Conservation (phyloP, 2,888 invertebrate genomes). For the Escarpia spicata region DNA sequence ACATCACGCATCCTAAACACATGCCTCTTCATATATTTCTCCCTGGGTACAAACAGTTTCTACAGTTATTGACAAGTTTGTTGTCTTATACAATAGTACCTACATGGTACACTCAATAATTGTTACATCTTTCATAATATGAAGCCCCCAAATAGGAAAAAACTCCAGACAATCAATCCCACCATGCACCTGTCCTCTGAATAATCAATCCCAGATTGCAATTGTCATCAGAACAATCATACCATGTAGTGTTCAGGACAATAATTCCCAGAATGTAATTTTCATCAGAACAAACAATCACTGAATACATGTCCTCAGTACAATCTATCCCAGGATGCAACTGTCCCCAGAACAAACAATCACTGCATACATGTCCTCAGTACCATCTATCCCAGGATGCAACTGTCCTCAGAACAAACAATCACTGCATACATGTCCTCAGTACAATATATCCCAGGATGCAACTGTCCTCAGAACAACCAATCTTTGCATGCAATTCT, state of each 20-base stretch:
- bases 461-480: no score
- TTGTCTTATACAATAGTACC: neutral
- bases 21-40: neutral
- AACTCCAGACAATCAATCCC: no score
- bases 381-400: neutral
- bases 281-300: neutral
- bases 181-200: no score
- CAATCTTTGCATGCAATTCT: neutral
- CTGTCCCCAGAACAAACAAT: neutral
- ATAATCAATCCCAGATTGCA: no score
- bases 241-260: no score
- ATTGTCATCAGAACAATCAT: no score
- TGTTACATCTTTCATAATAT: no score
- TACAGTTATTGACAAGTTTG: neutral
- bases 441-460: no score
- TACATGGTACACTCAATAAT: neutral
- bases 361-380: neutral
- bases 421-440: neutral
- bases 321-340: neutral
- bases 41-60: neutral
- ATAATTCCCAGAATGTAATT: neutral
- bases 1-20: neutral
- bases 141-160: no score
- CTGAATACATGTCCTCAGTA: neutral
- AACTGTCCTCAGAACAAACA: no score